Base-by-base conservation (phyloP, 2,797 vertebrate species). In the Avahi laniger region DNA sequence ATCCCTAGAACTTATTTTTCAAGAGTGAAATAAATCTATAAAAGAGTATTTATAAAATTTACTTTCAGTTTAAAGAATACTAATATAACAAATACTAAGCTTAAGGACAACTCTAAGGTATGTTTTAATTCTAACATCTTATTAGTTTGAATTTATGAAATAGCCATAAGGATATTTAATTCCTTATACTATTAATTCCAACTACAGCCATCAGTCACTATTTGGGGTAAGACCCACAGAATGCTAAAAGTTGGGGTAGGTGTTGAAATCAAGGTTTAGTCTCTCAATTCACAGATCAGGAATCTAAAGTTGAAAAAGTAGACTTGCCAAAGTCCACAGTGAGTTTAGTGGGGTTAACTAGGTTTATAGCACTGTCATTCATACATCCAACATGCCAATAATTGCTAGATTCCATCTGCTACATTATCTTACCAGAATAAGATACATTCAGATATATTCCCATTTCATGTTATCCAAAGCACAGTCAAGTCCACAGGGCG, bases 51-150 rank as follows among this genome's bases (percentile, higher is more conserved):
- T 67, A 82, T 59, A 94, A 59, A 73, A 75, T 84, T 92, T 84
- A 89, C 52, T 89, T 95, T 89, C 41, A 46, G n/a, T 92, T 92
- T 43, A 89, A 85, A 94, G 26, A 83, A 81, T 52, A 80, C 24
- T 38, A 93, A 91, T 46, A 70, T 93, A 85, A 95, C n/a, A 13
- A 93, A 92, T 89, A 61, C 4, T 10, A 69, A 79, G 41, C 83
- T 83, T 46, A 72, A 90, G 76, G 69, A 93, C 79, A 95, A 61
- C 7, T 50, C 38, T 52, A 78, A 80, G 22, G 12, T 85, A 50
- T 57, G 24, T 69, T 79, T 89, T 70, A 91, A 94, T 85, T 93
- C 57, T 69, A 87, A 50, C 24, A 18, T 81, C 41, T 50, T 75
- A 26, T 52, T 91, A 82, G 24, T 70, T 35, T 82, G 35, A 83